Conservation (phyloP, 2,888 invertebrate genomes). For the Nebria brevicollis region DNA sequence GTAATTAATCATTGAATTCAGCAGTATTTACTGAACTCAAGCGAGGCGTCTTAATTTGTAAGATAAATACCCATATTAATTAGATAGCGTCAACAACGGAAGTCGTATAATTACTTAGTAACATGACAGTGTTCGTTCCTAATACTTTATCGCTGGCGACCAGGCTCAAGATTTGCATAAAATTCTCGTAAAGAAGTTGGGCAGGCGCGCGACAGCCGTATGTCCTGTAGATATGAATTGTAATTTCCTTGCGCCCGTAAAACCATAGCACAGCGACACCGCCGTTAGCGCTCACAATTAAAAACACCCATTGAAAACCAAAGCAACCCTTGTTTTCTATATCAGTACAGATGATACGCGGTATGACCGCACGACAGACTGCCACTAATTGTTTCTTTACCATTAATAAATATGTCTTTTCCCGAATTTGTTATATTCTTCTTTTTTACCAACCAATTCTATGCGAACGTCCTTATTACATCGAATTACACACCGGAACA, state of each 20-base stretch:
- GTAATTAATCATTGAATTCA: constrained; percentile 62
- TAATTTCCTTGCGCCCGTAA: constrained; percentile 32
- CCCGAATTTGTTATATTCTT: not conserved
- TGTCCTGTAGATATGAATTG: constrained; percentile 46
- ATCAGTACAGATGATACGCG: not conserved
- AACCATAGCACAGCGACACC: constrained; percentile 5
- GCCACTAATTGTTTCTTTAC: not conserved
- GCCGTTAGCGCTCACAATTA: not conserved
- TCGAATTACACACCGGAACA: not conserved
- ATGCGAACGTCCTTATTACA: not conserved
- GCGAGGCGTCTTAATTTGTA: constrained; percentile 63
- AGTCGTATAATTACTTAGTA: constrained; percentile 62
- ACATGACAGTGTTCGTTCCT: constrained; percentile 62
- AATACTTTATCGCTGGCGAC: constrained; percentile 61
- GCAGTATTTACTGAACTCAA: constrained; percentile 61
- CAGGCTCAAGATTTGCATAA: constrained; percentile 61
- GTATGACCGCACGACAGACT: not conserved
- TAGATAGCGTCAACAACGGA: constrained; percentile 62
- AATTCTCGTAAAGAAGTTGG: constrained; percentile 54
- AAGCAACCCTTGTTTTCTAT: not conserved
- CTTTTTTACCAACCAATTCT: not conserved
- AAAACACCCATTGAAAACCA: not conserved
- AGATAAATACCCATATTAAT: constrained; percentile 64
- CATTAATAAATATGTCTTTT: not conserved
- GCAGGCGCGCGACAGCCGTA: constrained; percentile 34